Percentiles rank a stretch among this genome's conserved stretches.
Conservation (phyloP, 2,888 invertebrate species). For the Caenorhabditis zanzibari region DNA sequence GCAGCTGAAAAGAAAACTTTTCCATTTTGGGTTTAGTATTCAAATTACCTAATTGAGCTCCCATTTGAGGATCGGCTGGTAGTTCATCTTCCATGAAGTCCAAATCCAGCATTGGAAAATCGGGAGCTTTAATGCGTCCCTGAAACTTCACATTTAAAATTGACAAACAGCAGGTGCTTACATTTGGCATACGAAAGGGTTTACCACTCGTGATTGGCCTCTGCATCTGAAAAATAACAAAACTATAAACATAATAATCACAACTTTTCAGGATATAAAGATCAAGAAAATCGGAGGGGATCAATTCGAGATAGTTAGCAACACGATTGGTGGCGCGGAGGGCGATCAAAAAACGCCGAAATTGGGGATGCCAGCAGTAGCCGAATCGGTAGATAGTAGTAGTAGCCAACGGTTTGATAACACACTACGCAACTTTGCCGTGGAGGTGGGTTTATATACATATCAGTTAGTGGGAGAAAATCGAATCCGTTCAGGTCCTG, state of each 20-base stretch:
- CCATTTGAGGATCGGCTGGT: no score
- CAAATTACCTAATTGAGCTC: no score
- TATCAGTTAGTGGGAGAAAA: slow-evolving; percentile 1
- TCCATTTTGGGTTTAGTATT: no score
- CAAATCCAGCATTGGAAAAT: no score
- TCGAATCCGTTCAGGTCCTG: slow-evolving; percentile 58
- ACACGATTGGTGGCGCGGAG: slow-evolving; percentile 51
- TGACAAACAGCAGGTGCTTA: no score
- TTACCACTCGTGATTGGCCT: not conserved
- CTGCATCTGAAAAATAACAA: not conserved
- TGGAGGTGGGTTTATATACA: slow-evolving; percentile 44
- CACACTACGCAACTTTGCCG: slow-evolving; percentile 58
- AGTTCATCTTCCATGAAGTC: no score
- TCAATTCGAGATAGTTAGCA: slow-evolving; percentile 56
- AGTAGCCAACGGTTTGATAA: slow-evolving; percentile 55
- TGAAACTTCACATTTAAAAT: no score
- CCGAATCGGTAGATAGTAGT: slow-evolving; percentile 29
- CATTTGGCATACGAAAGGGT: no score
- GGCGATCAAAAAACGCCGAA: slow-evolving; percentile 9
- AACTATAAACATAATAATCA: not conserved
- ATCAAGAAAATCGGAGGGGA: slow-evolving; percentile 48
- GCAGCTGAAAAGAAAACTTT: no score
- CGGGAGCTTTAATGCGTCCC: no score
- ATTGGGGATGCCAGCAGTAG: slow-evolving; percentile 14
- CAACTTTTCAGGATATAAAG: slow-evolving; percentile 50